phyloP scores from a whole-genome alignment of 2,797 vertebrate species.

The Micrastur ruficollis region DNA sequence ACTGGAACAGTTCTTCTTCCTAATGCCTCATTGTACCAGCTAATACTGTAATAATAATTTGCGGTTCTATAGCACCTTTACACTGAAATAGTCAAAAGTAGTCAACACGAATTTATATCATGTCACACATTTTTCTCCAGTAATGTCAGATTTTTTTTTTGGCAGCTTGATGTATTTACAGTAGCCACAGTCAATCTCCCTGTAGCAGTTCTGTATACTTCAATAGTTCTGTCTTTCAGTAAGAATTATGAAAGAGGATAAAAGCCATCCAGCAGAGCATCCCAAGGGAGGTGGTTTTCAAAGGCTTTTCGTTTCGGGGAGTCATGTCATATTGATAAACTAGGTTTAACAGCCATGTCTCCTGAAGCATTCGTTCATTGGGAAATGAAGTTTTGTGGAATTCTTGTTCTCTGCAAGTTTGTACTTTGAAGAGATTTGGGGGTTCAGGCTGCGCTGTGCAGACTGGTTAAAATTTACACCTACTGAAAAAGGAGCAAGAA shows the following conservation, averaged over 20 bases:
- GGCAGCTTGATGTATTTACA: background rate
- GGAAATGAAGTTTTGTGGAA: background rate
- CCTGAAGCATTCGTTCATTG: accelerated
- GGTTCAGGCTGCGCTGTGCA: background rate
- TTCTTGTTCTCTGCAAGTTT: background rate
- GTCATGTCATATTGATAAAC: background rate
- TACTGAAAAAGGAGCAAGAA: background rate
- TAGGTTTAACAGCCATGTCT: background rate
- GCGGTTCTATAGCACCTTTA: background rate
- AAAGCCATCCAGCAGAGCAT: background rate
- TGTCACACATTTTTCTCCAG: background rate
- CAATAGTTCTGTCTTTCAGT: background rate
- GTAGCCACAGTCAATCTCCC: background rate
- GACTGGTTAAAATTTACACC: background rate
- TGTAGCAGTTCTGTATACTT: background rate
- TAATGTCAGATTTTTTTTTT: background rate
- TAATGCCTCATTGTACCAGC: constrained; percentile 17
- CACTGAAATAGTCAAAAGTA: background rate
- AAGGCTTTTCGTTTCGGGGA: background rate
- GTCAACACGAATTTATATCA: background rate
- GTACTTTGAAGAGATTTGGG: background rate
- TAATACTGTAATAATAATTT: constrained; percentile 22
- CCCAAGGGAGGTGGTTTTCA: background rate
- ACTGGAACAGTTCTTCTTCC: background rate
- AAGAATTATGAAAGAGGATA: background rate